A percentile compares a stretch with the other conserved stretches of the same genome.
Conservation (phyloP, 2,888 invertebrate species). For the Pseudeuparius sepicola region DNA sequence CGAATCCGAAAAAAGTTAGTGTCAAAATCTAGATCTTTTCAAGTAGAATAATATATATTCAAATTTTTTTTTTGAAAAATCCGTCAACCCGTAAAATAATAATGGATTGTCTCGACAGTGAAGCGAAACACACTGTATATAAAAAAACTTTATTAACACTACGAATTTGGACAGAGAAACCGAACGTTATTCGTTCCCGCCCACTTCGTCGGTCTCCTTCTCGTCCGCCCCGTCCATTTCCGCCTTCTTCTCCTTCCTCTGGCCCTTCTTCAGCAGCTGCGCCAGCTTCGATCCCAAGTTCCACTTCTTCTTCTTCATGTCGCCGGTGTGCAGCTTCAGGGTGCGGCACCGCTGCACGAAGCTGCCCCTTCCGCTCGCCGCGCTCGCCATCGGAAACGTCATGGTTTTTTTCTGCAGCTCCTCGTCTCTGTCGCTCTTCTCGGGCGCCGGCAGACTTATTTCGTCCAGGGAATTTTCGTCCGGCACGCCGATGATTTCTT, state of each 20-base stretch:
- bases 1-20: too few species aligned
- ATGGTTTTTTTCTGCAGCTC: slow-evolving; percentile 21
- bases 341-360: slow-evolving; percentile 24
- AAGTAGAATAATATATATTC: too few species aligned
- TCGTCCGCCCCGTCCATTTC: too few species aligned
- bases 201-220: too few species aligned
- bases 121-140: too few species aligned
- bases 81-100: too few species aligned
- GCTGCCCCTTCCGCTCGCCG: slow-evolving; percentile 20
- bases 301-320: slow-evolving; percentile 29
- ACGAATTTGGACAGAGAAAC: too few species aligned
- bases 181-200: too few species aligned
- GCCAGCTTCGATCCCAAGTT: slow-evolving; percentile 27
- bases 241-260: slow-evolving; percentile 19
- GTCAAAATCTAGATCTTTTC: too few species aligned
- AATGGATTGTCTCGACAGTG: too few species aligned
- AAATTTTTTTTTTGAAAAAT: too few species aligned
- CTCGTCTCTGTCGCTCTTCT: slow-evolving; percentile 10
- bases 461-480: slow-evolving; percentile 23
- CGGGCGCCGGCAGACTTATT: slow-evolving; percentile 15
- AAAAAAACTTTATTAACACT: too few species aligned
- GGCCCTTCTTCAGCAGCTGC: slow-evolving; percentile 25
- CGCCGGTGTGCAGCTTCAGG: slow-evolving; percentile 21
- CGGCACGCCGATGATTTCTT: slow-evolving; percentile 15
- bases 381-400: slow-evolving; percentile 26